Evolutionary conservation across 2,113 vertebrate species (phyloP), one percentile per base, ranked within the genome.

Genomic region (Xiphophorus hellerii): DNA sequence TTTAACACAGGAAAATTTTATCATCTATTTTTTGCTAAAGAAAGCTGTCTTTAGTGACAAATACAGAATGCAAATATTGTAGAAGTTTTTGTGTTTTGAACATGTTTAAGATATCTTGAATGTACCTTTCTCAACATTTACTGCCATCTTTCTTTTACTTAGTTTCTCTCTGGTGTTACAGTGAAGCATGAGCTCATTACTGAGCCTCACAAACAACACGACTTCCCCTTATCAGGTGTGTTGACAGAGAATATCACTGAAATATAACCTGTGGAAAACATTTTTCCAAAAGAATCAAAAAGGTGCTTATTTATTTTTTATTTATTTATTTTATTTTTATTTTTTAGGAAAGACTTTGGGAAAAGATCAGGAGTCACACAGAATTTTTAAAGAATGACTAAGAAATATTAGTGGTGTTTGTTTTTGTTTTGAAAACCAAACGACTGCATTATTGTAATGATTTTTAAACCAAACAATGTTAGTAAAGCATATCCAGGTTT

Each of bases 131-230:
- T 28, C 14, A 42, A 20, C 25, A 20, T 42, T 27, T n/a, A 22
- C 48, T n/a, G 5, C 5, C 13, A 30, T 51, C 14, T 30, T 20
- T 28, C 2, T 48, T 58, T 11, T n/a, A 22, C n/a, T 37, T 27
- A 12, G 2, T 60, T 37, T 29, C 39, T 62, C 8, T 54, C n/a
- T 70, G 64, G 76, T 71, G n/a, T 68, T 14, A 42, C 1, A 8
- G 35, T 70, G 62, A 64, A 89, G 29, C 0, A 94, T 94, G 93
- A 94, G 80, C 75, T 90, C 87, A 8, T 72, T 84, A 14, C 14
- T 58, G 29, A 54, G 33, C 74, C n/a, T 74, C 6, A 83, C 29
- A 73, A 81, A 44, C 39, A 92, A 92, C 73, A 28, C 62, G 58
- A 89, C 87, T 0, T 1, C 71, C 33, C 61, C 76, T 65, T 2